phyloP scores from a whole-genome alignment of 1,140 invertebrate genomes.

The Caenorhabditis elegans region WBcel235 BX284605.5:13723501-13724000 shows the following conservation, averaged over 20 bases:
- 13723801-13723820: background rate
- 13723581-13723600: background rate
- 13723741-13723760: background rate
- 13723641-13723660: background rate
- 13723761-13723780: background rate
- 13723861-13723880: background rate
- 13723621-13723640: background rate
- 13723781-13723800: background rate
- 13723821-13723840: background rate
- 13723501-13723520: background rate
- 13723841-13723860: background rate
- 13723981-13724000: background rate
- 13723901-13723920: background rate
- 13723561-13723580: background rate
- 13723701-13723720: background rate
- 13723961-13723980: background rate
- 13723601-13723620: background rate
- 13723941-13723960: background rate
- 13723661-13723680: background rate
- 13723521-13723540: background rate
- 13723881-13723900: background rate
- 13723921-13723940: background rate
- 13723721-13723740: background rate
- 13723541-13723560: background rate
- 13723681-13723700: background rate